Percentiles rank a stretch among this genome's conserved stretches.
These are phyloP conservation scores for Ophioninae sp. DNA, from an alignment of 2,888 invertebrate genomes.

Conservation along the genomic window DNA sequence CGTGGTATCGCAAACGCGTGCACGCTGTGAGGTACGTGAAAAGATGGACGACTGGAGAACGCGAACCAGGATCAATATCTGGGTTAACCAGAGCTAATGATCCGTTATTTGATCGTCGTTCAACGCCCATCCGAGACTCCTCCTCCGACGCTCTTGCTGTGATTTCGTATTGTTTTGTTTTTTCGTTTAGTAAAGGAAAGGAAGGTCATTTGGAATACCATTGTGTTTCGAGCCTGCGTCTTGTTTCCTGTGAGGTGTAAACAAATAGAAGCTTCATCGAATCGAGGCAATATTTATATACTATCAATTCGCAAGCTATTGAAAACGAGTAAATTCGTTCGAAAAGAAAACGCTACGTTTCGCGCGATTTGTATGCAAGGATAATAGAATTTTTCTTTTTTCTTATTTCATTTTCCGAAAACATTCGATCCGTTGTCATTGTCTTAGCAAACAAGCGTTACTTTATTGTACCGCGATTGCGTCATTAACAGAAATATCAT, in stretches of 20 bases:
- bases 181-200: not conserved
- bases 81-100: conserved; percentile 67
- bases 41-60: conserved; percentile 41
- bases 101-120: conserved; percentile 67
- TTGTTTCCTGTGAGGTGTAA: too few species aligned
- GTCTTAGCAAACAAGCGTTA: too few species aligned
- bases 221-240: too few species aligned
- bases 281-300: too few species aligned
- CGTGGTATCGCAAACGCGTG: not conserved
- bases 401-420: not conserved
- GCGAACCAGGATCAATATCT: conserved; percentile 60
- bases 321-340: too few species aligned
- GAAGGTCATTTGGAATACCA: too few species aligned
- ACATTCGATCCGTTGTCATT: too few species aligned
- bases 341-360: too few species aligned
- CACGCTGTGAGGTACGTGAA: not conserved
- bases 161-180: not conserved
- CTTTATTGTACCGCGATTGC: too few species aligned
- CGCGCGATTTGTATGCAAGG: not conserved
- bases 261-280: too few species aligned
- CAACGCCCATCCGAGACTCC: conserved; percentile 61
- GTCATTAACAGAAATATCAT: not conserved
- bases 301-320: too few species aligned
- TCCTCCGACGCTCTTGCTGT: conserved; percentile 33
- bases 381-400: not conserved